Evolutionary conservation across 2,113 vertebrate genomes (phyloP).

Genomic region (Theristicus caerulescens): DNA sequence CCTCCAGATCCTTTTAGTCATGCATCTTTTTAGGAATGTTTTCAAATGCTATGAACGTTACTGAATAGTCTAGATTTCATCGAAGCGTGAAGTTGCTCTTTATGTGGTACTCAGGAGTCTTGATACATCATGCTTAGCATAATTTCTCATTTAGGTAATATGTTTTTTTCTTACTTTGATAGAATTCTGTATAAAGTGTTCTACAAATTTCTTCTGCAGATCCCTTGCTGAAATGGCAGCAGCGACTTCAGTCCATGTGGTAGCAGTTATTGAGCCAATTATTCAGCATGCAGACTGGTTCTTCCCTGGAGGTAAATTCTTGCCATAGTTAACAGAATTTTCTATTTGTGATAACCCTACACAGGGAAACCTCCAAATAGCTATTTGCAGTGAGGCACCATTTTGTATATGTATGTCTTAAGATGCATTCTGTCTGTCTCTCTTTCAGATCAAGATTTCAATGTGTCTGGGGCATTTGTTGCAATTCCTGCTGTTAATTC

Average conservation of each 20-base stretch:
- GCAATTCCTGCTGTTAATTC: constrained; percentile 81
- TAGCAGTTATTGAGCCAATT: constrained; percentile 94
- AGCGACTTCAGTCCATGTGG: constrained; percentile 95
- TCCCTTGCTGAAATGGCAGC: constrained; percentile 96
- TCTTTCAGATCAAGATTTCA: constrained; percentile 91
- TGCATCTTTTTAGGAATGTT: not conserved
- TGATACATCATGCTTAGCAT: not conserved
- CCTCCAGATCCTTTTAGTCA: not conserved
- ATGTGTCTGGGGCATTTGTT: constrained; percentile 94
- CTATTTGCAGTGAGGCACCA: not conserved
- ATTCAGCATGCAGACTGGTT: constrained; percentile 98
- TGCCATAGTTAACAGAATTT: not conserved
- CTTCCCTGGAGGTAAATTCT: constrained; percentile 90
- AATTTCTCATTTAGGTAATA: not conserved
- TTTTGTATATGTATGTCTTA: not conserved
- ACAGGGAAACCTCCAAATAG: not conserved
- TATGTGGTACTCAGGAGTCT: not conserved
- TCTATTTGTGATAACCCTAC: not conserved
- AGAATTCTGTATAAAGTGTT: not conserved
- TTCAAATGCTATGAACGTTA: not conserved
- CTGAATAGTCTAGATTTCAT: not conserved
- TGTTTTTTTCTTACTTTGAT: not conserved
- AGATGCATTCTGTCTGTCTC: not conserved
- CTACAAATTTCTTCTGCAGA: constrained; percentile 65
- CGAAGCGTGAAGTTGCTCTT: not conserved